phyloP scores from a whole-genome alignment of 2,888 invertebrate genomes.

The Ornithoptera priamus region DNA sequence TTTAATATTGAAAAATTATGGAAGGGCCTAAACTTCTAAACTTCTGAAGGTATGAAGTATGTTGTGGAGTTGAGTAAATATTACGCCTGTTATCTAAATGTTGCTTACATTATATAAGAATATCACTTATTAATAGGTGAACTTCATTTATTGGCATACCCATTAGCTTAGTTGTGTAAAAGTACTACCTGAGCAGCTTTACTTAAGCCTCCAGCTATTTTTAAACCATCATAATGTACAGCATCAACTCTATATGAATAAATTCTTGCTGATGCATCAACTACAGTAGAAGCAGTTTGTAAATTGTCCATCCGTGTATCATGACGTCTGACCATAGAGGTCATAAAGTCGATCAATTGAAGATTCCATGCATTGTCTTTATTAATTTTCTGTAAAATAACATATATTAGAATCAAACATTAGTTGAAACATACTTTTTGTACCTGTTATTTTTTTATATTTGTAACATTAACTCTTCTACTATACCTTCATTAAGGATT shows the following conservation, averaged over 20 bases:
- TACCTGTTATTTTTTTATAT: too few relatives aligned
- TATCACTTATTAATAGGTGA: too few relatives aligned
- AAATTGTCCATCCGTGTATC: slow-evolving; percentile 85
- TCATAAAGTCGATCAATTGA: slow-evolving; percentile 92
- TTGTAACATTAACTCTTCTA: too few relatives aligned
- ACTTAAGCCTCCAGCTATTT: slow-evolving; percentile 85
- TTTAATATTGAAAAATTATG: too few relatives aligned
- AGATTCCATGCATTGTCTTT: slow-evolving; percentile 93
- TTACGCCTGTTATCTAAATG: too few relatives aligned
- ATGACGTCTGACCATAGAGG: slow-evolving; percentile 85
- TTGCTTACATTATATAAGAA: too few relatives aligned
- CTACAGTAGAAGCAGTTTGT: slow-evolving; percentile 90
- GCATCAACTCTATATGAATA: slow-evolving; percentile 93
- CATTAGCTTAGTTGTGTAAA: neutral
- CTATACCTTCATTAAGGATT: too few relatives aligned
- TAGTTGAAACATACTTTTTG: too few relatives aligned
- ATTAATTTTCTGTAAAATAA: slow-evolving; percentile 86
- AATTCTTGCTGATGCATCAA: slow-evolving; percentile 94
- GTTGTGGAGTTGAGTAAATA: too few relatives aligned
- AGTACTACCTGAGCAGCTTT: slow-evolving; percentile 71
- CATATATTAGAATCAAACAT: neutral
- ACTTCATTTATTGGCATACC: too few relatives aligned
- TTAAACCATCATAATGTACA: slow-evolving; percentile 88
- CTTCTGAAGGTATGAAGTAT: too few relatives aligned
- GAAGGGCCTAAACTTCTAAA: too few relatives aligned